Percentiles rank a stretch among this genome's conserved stretches.
phyloP scores from a whole-genome alignment of 2,113 vertebrate genomes.

The Cynoglossus semilaevis region DNA sequence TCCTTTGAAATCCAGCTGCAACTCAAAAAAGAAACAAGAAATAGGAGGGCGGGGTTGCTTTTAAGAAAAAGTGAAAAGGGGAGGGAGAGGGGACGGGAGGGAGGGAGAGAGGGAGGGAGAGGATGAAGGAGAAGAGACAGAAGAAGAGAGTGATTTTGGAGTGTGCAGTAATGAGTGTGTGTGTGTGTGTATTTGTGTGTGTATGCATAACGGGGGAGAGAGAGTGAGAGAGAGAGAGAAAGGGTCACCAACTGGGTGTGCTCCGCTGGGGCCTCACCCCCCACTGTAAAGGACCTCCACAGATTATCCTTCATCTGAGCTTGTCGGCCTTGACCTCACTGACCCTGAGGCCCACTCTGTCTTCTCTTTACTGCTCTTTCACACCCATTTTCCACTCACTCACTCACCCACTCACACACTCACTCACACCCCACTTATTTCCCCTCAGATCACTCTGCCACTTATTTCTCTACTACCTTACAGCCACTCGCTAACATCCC shows the following conservation, averaged over 20 bases:
- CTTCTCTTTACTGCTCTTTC: conserved; percentile 12
- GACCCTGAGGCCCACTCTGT: conserved; percentile 54
- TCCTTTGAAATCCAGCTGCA: conserved; percentile 79
- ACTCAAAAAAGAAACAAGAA: conserved; percentile 49
- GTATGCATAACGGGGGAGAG: conserved; percentile 4
- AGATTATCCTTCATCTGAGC: conserved; percentile 79
- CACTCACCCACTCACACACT: conserved; percentile 1
- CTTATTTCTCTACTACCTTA: conserved; percentile 37
- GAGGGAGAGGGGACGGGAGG: conserved; percentile 11
- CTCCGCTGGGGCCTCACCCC: conserved; percentile 72
- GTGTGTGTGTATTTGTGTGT: conserved; percentile 22
- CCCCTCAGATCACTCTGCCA: conserved; percentile 15
- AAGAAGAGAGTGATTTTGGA: conserved; percentile 29
- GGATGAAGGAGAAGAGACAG: conserved; percentile 52
- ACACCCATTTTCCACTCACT: conserved; percentile 15
- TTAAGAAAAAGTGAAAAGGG: conserved; percentile 30
- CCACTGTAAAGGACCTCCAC: conserved; percentile 72
- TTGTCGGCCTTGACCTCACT: conserved; percentile 63
- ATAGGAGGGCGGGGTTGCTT: conserved; percentile 30
- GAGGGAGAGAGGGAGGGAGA: conserved; percentile 26
- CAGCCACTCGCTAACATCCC: conserved; percentile 34
- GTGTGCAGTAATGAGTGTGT: conserved; percentile 28
- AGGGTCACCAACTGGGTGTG: conserved; percentile 64
- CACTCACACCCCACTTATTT: conserved; percentile 8
- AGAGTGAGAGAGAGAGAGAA: conserved; percentile 13